Evolutionary conservation across 2,113 vertebrate species (phyloP), one percentile per base, ranked within the genome.

Genomic region (Silurus asotus): DNA sequence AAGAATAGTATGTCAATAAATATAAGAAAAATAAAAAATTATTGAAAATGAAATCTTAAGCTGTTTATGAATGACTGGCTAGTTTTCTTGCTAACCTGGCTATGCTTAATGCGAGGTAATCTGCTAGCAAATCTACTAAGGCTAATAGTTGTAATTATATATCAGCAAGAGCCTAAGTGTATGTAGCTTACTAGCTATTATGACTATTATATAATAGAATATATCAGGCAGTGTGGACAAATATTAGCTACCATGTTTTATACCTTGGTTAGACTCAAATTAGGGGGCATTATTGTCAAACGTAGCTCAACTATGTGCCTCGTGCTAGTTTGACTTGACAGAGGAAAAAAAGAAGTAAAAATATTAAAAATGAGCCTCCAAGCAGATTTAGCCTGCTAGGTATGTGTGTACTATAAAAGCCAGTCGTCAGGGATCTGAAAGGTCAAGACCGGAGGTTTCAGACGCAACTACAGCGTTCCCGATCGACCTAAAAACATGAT

Each of bases 401-500:
- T 56, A 28, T 4, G 4, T 58, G 2, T 17, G 1, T 58, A 8
- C 19, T 77, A 19, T 37, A 78, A 56, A 9, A 61, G 37, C 11
- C 23, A 49, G 14, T 15, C 37, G 9, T 19, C 58, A 84, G 69
- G 4, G 10, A 6, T 11, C 55, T 59, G 72, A 83, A 86, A 72
- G n/a, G 62, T 78, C 62, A 56, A 23, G 55, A 9, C 0, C 2
- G 15, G 20, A 74, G 2, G 28, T 7, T 77, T 23, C 77, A 67
- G 83, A 76, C 23, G 4, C 23, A 62, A 85, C 76, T 84, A 85
- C 49, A 64, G 51, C 11, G 1, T 17, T 55, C 45, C 48, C 51
- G 28, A 56, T 58, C 23, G 84, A 79, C 84, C 59, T 45, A 23
- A 51, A 37, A 85, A 86, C 80, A 61, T 85, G 23, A 82, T 85